Base-by-base conservation (phyloP, 2,888 invertebrate species). In the Drosophila mimica region DNA sequence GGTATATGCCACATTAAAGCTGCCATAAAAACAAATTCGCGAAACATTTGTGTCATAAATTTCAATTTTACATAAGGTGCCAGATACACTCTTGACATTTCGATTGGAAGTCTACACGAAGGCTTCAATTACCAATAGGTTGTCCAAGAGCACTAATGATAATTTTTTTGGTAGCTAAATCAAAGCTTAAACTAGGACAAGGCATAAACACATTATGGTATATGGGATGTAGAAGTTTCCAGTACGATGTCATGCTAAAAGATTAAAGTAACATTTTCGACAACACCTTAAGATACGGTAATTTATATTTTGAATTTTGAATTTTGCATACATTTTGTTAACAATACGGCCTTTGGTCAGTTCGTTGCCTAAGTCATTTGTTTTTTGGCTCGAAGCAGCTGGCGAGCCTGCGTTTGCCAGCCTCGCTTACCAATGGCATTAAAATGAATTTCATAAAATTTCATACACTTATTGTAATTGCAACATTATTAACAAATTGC, bases 401-500 rank as follows among this genome's bases (percentile, higher is more conserved):
- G 51, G 36, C 25, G 61, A 30, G 36, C 59, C 25, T 70, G 36
- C 11, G 36, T 28, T 58, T 59, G n/a, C 36, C 46, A 60, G 67
- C 33, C 62, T 81, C 77, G 78, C 74, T 75, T 74, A 71, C 77
- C 83, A 85, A 81, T 82, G 88, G 72, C 83, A 87, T 87, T 83
- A 80, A 87, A 81, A 81, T 76, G 71, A 81, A 78, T 81, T 85
- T 74, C 67, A 76, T 70, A 64, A 70, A 79, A 81, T 76, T 82
- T 76, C 74, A 75, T 79, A 74, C 76, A 81, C 74, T 81, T 79
- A 76, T 71, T 80, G 84, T 87, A 87, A 89, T 83, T 83, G 85
- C 89, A 88, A 80, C 79, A 88, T 83, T 88, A 88, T 91, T 89
- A 85, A 85, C 89, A 90, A 89, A 90, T 91, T 88, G 79, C 88